phyloP scores from a whole-genome alignment of 2,888 invertebrate genomes.

The Aspidiotus rigidus region DNA sequence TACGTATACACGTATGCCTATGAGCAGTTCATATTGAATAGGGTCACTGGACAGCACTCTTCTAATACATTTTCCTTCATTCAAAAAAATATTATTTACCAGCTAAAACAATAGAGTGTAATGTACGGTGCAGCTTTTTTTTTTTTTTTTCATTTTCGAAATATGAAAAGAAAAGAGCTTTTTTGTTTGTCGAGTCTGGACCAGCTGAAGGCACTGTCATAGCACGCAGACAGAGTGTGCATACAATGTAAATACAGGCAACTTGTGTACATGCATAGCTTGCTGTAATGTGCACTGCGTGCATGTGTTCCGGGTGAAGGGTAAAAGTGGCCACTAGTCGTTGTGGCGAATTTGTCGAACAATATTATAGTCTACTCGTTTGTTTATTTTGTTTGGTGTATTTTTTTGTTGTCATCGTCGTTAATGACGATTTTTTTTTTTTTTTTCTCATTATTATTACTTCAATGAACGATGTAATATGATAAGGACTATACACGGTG shows the following conservation, averaged over 20 bases:
- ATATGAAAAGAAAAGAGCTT: not conserved
- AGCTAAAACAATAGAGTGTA: constrained; percentile 25
- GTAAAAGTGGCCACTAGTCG: constrained; percentile 28
- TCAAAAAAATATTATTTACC: not conserved
- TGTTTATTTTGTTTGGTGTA: not conserved
- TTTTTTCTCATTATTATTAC: not conserved
- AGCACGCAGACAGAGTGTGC: too few relatives aligned
- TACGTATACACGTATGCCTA: not conserved
- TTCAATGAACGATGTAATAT: constrained; percentile 10
- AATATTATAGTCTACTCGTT: constrained; percentile 6
- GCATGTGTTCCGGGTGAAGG: constrained; percentile 9
- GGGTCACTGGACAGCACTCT: constrained; percentile 29
- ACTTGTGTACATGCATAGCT: too few relatives aligned
- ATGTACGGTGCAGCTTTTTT: not conserved
- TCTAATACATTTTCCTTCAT: not conserved
- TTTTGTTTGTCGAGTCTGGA: constrained; percentile 27
- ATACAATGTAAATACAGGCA: too few relatives aligned
- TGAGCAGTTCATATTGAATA: constrained; percentile 11
- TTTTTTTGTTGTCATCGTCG: not conserved
- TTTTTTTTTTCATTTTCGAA: not conserved
- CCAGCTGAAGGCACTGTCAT: constrained; percentile 30
- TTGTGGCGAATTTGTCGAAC: constrained; percentile 5
- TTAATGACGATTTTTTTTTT: not conserved
- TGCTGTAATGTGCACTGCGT: not conserved
- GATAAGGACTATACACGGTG: constrained; percentile 1